A percentile compares a stretch with the other conserved stretches of the same genome.
Evolutionary conservation across 2,888 invertebrate species (phyloP).

Genomic region (Clepsis dumicolana): DNA sequence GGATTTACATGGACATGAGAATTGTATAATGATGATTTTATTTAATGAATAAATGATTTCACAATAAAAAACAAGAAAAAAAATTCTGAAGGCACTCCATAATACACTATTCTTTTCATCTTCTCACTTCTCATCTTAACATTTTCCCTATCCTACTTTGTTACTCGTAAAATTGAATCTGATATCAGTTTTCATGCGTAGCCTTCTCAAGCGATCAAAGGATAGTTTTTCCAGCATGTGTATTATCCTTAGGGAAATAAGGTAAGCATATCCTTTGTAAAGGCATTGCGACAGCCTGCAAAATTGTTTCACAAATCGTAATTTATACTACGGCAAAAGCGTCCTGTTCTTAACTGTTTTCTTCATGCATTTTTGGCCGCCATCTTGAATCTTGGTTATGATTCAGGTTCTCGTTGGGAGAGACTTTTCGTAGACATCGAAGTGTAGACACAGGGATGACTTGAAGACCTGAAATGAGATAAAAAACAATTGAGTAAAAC

Average conservation of each 20-base stretch:
- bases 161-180: neutral
- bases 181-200: neutral
- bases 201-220: neutral
- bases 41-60: too few relatives aligned
- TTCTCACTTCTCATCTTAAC: neutral
- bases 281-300: too few relatives aligned
- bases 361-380: too few relatives aligned
- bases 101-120: too few relatives aligned
- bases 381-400: neutral
- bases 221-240: neutral
- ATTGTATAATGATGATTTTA: too few relatives aligned
- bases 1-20: too few relatives aligned
- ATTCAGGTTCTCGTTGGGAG: neutral
- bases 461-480: conserved; percentile 12
- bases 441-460: neutral
- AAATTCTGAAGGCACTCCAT: too few relatives aligned
- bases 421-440: neutral
- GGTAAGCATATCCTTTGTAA: too few relatives aligned
- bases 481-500: neutral
- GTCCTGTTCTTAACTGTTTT: too few relatives aligned
- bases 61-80: too few relatives aligned
- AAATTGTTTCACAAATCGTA: too few relatives aligned
- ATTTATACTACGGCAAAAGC: too few relatives aligned
- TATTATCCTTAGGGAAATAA: neutral
- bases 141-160: neutral